These are phyloP conservation scores for Psettodes erumei DNA, from an alignment of 2,113 vertebrate species.

Conservation along the genomic window DNA sequence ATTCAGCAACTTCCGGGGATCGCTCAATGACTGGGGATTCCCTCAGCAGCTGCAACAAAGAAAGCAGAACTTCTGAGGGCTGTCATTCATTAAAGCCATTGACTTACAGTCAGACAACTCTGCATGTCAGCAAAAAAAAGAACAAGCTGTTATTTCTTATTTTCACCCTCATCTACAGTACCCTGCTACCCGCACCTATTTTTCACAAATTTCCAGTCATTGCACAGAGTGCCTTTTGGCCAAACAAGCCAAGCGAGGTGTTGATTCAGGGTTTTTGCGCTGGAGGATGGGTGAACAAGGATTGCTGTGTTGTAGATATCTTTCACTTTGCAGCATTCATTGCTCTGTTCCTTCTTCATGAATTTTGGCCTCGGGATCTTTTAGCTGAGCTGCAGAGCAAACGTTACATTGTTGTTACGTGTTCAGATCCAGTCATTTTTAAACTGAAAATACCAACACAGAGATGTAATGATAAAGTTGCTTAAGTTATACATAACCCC, in stretches of 20 bases:
- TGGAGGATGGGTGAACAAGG: slow-evolving; percentile 49
- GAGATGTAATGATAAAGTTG: slow-evolving; percentile 13
- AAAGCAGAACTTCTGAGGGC: slow-evolving; percentile 35
- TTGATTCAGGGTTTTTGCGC: slow-evolving; percentile 41
- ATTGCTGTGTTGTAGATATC: slow-evolving; percentile 35
- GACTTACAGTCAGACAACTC: slow-evolving; percentile 43
- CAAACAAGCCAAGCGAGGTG: slow-evolving; percentile 50
- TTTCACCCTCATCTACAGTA: slow-evolving; percentile 27
- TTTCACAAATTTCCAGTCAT: slow-evolving; percentile 43
- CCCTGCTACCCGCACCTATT: slow-evolving; percentile 25
- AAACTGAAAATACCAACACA: slow-evolving; percentile 24
- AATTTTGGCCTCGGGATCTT: slow-evolving; percentile 29
- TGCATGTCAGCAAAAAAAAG: slow-evolving; percentile 54
- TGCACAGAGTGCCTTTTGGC: slow-evolving; percentile 44
- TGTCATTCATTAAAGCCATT: slow-evolving; percentile 59
- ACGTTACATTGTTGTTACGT: slow-evolving; percentile 19
- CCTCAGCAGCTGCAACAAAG: slow-evolving; percentile 40
- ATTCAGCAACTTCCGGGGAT: slow-evolving; percentile 45
- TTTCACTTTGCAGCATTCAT: slow-evolving; percentile 18
- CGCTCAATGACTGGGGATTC: slow-evolving; percentile 52
- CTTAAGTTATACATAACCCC: slow-evolving; percentile 12
- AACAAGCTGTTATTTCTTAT: slow-evolving; percentile 34
- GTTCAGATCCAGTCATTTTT: slow-evolving; percentile 4
- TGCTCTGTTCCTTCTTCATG: slow-evolving; percentile 23
- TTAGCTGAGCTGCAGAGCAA: slow-evolving; percentile 30